Conservation (phyloP, 2,113 vertebrate species). For the Ctenomys sociabilis region DNA sequence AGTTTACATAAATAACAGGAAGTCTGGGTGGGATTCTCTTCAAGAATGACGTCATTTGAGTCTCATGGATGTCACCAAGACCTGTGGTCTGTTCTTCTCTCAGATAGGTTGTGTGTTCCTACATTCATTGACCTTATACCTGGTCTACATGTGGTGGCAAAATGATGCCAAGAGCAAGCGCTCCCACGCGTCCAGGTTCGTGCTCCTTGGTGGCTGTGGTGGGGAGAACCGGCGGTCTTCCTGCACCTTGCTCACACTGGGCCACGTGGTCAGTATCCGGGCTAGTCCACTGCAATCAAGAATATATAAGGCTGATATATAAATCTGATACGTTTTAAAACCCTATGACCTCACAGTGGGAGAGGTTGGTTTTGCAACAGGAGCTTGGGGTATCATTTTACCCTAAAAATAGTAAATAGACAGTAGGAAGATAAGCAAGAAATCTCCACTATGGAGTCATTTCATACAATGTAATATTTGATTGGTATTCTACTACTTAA, state of each 20-base stretch:
- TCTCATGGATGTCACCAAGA: neutral
- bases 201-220: neutral
- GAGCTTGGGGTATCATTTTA: neutral
- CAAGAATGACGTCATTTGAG: neutral
- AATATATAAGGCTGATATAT: neutral
- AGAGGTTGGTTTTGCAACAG: neutral
- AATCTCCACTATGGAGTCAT: neutral
- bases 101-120: neutral
- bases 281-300: neutral
- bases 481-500: constrained; percentile 36
- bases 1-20: neutral
- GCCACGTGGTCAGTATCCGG: neutral
- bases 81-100: neutral
- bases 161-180: neutral
- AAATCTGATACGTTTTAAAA: neutral
- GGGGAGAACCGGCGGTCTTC: neutral
- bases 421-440: neutral
- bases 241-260: neutral
- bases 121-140: neutral
- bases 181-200: neutral
- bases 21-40: neutral
- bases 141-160: neutral
- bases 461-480: neutral
- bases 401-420: constrained; percentile 10
- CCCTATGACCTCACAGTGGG: neutral